A percentile compares a stretch with the other conserved stretches of the same genome.
Evolutionary conservation across 2,113 vertebrate genomes (phyloP).

Genomic region (Saguinus imperator): DNA sequence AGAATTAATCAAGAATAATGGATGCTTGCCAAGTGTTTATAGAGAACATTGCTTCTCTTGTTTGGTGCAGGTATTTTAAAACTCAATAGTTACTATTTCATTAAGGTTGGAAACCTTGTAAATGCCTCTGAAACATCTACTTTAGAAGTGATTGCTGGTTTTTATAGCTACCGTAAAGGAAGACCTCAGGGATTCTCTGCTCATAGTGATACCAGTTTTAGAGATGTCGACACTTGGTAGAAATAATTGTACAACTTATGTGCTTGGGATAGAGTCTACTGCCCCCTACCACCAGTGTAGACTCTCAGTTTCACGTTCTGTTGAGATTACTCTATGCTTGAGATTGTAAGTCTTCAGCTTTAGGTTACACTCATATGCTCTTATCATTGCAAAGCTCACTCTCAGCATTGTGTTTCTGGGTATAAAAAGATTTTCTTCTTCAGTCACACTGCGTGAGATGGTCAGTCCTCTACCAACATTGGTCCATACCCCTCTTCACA

Average conservation of each 20-base stretch:
- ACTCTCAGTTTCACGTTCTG: background rate
- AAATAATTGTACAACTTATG: background rate
- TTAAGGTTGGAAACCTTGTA: background rate
- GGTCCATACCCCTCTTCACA: background rate
- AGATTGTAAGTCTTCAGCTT: background rate
- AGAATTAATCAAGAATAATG: background rate
- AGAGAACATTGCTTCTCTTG: background rate
- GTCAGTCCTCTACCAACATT: background rate
- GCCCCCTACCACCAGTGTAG: rapidly evolving
- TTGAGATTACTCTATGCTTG: background rate
- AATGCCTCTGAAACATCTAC: background rate
- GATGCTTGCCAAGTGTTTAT: background rate
- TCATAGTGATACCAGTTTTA: background rate
- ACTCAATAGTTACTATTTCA: background rate
- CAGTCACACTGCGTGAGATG: background rate
- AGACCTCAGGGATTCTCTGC: background rate
- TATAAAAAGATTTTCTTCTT: background rate
- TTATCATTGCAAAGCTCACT: background rate
- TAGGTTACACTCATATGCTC: background rate
- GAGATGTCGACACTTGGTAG: background rate
- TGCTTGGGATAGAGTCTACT: background rate
- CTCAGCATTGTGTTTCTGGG: background rate
- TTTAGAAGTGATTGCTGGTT: background rate
- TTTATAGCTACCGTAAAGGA: background rate
- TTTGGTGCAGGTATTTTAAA: background rate